Conservation (phyloP, 1,140 invertebrate species). For the Atta texana region DNA sequence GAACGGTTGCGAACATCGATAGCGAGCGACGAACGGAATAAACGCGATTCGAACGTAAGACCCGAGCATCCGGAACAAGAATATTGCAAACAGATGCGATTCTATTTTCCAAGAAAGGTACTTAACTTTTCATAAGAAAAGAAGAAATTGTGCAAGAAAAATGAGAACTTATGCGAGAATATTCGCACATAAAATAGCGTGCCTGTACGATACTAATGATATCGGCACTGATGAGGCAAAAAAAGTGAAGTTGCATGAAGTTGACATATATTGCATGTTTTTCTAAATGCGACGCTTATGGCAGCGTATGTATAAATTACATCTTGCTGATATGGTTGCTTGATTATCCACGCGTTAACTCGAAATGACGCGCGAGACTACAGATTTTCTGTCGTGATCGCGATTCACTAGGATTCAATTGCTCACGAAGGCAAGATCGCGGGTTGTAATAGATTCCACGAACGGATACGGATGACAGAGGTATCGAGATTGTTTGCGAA, state of each 20-base stretch:
- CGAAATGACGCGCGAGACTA: constrained; percentile 3
- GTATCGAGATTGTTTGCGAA: constrained; percentile 75
- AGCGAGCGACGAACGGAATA: constrained; percentile 56
- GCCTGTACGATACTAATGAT: constrained; percentile 9
- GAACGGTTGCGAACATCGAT: neutral
- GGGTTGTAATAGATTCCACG: constrained; percentile 73
- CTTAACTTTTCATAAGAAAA: constrained; percentile 33
- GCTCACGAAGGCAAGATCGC: constrained; percentile 43
- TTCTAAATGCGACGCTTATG: constrained; percentile 20
- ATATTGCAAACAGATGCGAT: constrained; percentile 52
- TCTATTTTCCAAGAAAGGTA: constrained; percentile 78
- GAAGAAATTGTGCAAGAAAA: constrained; percentile 53
- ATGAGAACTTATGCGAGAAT: constrained; percentile 49
- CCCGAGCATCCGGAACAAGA: constrained; percentile 21
- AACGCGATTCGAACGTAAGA: constrained; percentile 52
- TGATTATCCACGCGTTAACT: constrained; percentile 52
- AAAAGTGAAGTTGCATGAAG: constrained; percentile 45
- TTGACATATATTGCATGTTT: constrained; percentile 46
- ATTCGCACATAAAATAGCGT: constrained; percentile 47
- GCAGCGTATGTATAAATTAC: constrained; percentile 4
- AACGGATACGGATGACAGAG: constrained; percentile 71
- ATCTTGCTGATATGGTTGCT: constrained; percentile 42
- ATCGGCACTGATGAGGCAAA: constrained; percentile 31
- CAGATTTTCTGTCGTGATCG: constrained; percentile 35
- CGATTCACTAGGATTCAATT: constrained; percentile 57